Evolutionary conservation across 2,113 vertebrate species (phyloP).

Genomic region (Oryzias curvinotus): DNA sequence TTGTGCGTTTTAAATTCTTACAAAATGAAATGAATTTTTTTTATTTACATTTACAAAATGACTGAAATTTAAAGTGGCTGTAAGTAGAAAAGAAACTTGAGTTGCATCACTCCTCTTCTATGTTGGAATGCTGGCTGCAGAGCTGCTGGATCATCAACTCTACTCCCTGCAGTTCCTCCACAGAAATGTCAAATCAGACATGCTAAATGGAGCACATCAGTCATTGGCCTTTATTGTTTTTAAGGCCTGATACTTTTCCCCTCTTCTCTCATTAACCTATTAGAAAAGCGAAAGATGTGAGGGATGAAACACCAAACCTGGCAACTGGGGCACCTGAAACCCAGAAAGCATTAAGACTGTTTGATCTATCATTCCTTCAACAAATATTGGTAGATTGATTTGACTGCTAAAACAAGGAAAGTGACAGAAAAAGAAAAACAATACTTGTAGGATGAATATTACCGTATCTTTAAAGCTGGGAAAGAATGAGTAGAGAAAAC

Average conservation of each 20-base stretch:
- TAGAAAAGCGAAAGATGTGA: slow-evolving; percentile 44
- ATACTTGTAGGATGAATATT: background rate
- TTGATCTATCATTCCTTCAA: slow-evolving; percentile 23
- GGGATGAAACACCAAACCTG: slow-evolving; percentile 19
- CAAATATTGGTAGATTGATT: slow-evolving; percentile 40
- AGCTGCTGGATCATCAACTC: slow-evolving; percentile 46
- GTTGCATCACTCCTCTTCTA: slow-evolving; percentile 18
- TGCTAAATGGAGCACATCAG: slow-evolving; percentile 60
- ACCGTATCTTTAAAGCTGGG: no score
- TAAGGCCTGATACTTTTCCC: slow-evolving; percentile 29
- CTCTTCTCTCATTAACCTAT: slow-evolving; percentile 47
- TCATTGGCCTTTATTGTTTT: slow-evolving; percentile 50
- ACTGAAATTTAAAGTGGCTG: slow-evolving; percentile 15
- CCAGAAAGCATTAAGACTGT: background rate
- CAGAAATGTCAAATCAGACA: slow-evolving; percentile 61
- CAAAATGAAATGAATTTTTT: no score
- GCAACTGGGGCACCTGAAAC: slow-evolving; percentile 23
- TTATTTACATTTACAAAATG: background rate
- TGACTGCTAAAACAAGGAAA: slow-evolving; percentile 26
- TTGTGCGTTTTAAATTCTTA: no score
- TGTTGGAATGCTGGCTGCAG: slow-evolving; percentile 25
- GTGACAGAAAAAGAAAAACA: slow-evolving; percentile 23
- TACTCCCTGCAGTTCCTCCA: slow-evolving; percentile 50
- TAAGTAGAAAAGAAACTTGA: slow-evolving; percentile 27
- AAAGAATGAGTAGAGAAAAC: no score